Evolutionary conservation across 1,140 invertebrate genomes (phyloP).

Genomic region (Archivesica marissinica): DNA sequence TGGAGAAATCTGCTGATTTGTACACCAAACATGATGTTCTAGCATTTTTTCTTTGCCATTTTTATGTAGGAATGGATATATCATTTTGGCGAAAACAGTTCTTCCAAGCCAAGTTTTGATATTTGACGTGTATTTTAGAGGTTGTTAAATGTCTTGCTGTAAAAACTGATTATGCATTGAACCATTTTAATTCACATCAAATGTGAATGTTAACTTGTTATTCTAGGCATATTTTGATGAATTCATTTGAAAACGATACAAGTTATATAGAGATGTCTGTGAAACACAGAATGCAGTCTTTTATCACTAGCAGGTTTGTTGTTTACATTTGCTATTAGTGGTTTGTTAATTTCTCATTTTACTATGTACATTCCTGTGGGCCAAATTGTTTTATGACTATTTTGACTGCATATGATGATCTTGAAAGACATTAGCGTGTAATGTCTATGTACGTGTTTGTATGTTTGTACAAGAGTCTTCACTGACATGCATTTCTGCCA

Average conservation of each 20-base stretch:
- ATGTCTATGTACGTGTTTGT: not conserved
- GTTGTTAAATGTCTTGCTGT: slow-evolving; percentile 35
- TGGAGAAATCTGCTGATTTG: slow-evolving; percentile 5
- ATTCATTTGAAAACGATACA: slow-evolving; percentile 20
- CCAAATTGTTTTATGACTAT: slow-evolving; percentile 45
- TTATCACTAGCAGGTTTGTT: slow-evolving; percentile 5
- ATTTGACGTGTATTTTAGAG: slow-evolving; percentile 31
- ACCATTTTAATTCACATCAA: slow-evolving; percentile 22
- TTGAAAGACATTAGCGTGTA: not conserved
- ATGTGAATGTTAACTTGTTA: slow-evolving; percentile 40
- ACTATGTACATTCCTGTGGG: slow-evolving; percentile 40
- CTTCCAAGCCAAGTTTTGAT: slow-evolving; percentile 44
- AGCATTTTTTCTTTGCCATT: slow-evolving; percentile 20
- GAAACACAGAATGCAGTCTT: slow-evolving; percentile 17
- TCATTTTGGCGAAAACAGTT: slow-evolving; percentile 18
- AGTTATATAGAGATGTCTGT: slow-evolving; percentile 23
- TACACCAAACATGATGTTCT: slow-evolving; percentile 3
- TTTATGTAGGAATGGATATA: slow-evolving; percentile 8
- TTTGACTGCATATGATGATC: slow-evolving; percentile 9
- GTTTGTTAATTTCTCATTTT: slow-evolving; percentile 26
- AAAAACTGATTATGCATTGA: slow-evolving; percentile 15
- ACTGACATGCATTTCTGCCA: slow-evolving; percentile 11
- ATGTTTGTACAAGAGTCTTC: not conserved
- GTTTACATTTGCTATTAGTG: slow-evolving; percentile 8
- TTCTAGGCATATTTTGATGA: slow-evolving; percentile 21